Evolutionary conservation across 1,140 invertebrate species (phyloP).

Genomic region (Bombyx mandarina): DNA sequence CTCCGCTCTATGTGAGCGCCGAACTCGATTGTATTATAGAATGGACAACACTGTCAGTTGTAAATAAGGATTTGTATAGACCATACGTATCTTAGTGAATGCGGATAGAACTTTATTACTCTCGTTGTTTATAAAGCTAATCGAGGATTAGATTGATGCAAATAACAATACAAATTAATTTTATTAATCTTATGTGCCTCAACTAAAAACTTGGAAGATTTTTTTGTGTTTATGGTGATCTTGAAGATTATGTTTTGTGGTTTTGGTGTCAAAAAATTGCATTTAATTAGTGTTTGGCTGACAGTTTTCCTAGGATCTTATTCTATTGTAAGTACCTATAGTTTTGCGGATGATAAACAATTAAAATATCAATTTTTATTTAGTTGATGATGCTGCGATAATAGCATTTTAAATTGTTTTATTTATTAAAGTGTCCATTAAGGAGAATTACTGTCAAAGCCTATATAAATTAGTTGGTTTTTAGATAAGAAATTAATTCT

Average conservation of each 20-base stretch:
- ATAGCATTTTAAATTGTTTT: too few relatives aligned
- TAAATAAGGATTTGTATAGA: constrained; percentile 71
- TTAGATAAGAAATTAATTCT: too few relatives aligned
- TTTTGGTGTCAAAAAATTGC: constrained; percentile 37
- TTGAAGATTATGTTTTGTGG: constrained; percentile 47
- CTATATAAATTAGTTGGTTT: too few relatives aligned
- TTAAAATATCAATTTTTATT: too few relatives aligned
- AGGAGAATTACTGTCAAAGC: too few relatives aligned
- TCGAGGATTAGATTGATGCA: constrained; percentile 13
- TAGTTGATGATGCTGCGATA: too few relatives aligned
- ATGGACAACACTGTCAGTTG: constrained; percentile 66
- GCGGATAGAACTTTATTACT: constrained; percentile 30
- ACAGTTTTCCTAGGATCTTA: constrained; percentile 45
- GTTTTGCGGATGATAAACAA: background rate
- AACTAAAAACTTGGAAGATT: constrained; percentile 53
- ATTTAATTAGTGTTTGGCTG: constrained; percentile 33
- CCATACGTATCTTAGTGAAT: constrained; percentile 62
- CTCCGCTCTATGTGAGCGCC: constrained; percentile 50
- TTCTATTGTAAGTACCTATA: constrained; percentile 33
- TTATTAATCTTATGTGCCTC: constrained; percentile 38
- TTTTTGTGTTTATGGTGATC: constrained; percentile 39
- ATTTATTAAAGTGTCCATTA: too few relatives aligned
- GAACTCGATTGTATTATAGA: constrained; percentile 49
- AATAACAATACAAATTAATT: constrained; percentile 15
- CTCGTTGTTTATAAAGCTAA: constrained; percentile 22